These are phyloP conservation scores for Ecliptopera silaceata DNA, from an alignment of 2,888 invertebrate genomes.

Conservation along the genomic window DNA sequence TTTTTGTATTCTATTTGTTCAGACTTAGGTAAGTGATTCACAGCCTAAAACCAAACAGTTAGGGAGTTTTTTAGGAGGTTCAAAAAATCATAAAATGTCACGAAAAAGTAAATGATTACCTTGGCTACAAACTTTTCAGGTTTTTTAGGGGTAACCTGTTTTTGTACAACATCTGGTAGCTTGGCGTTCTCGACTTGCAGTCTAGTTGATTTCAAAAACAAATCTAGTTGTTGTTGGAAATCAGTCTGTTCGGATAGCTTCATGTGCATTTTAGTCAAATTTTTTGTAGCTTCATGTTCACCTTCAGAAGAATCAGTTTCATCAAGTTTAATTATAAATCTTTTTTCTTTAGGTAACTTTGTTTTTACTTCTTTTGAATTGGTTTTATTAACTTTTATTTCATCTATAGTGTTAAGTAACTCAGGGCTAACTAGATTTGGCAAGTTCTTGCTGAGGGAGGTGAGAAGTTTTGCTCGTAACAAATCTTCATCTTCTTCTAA, in stretches of 20 bases:
- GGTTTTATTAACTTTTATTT: conserved; percentile 36
- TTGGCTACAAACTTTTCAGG: conserved; percentile 71
- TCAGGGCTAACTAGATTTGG: conserved; percentile 63
- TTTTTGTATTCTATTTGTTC: conserved; percentile 78
- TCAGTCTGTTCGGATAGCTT: conserved; percentile 70
- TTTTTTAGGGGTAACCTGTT: conserved; percentile 50
- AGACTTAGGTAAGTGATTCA: conserved; percentile 74
- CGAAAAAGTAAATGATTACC: conserved; percentile 47
- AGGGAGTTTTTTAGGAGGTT: neutral
- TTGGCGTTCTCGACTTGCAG: conserved; percentile 67
- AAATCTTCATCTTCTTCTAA: conserved; percentile 85
- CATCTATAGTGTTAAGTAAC: conserved; percentile 45
- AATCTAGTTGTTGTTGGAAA: conserved; percentile 74
- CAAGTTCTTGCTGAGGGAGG: conserved; percentile 83
- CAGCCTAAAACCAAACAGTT: conserved; percentile 57
- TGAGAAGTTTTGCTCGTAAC: conserved; percentile 82
- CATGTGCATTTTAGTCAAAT: conserved; percentile 78
- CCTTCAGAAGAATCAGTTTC: conserved; percentile 79
- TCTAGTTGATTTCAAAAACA: conserved; percentile 72
- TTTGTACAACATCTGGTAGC: conserved; percentile 59
- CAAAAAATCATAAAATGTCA: neutral
- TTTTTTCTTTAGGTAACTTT: conserved; percentile 58
- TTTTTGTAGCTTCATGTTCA: conserved; percentile 78
- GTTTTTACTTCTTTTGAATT: conserved; percentile 25
- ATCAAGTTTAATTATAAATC: conserved; percentile 71